Evolutionary conservation across 2,113 vertebrate species (phyloP).

Genomic region (Coturnix japonica): DNA sequence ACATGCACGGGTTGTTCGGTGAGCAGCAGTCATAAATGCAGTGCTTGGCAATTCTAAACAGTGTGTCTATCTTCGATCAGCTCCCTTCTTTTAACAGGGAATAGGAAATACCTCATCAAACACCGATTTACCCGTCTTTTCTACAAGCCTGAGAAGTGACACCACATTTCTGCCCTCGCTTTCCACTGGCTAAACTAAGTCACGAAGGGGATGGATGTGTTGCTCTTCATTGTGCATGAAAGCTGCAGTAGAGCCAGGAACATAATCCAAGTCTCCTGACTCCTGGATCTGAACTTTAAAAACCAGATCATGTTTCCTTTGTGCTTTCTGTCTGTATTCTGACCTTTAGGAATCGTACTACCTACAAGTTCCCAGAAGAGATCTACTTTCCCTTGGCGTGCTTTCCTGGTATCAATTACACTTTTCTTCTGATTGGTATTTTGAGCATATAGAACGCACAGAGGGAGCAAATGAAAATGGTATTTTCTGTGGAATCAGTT

Average conservation of each 20-base stretch:
- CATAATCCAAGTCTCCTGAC: conserved; percentile 53
- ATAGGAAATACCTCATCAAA: neutral
- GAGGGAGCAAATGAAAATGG: conserved; percentile 28
- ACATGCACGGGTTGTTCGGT: conserved; percentile 60
- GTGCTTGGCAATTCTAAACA: conserved; percentile 57
- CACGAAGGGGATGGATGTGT: neutral
- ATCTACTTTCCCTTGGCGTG: conserved; percentile 71
- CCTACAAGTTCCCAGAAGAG: conserved; percentile 53
- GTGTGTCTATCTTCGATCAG: conserved; percentile 5
- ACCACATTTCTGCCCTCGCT: neutral
- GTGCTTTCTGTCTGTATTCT: conserved; percentile 40
- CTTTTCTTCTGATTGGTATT: conserved; percentile 62
- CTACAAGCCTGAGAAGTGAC: neutral
- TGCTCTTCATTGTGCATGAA: neutral
- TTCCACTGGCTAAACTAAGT: conserved; percentile 9
- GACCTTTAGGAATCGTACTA: conserved; percentile 45
- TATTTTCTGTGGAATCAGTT: neutral
- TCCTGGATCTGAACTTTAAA: conserved; percentile 57
- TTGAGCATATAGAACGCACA: conserved; percentile 55
- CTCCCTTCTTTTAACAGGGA: neutral
- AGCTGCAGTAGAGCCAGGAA: conserved; percentile 32
- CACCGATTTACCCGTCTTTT: neutral
- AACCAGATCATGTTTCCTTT: conserved; percentile 62
- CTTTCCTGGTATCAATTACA: conserved; percentile 50
- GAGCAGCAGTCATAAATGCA: conserved; percentile 47